phyloP scores from a whole-genome alignment of 2,888 invertebrate genomes.

The Leistus spinibarbis region DNA sequence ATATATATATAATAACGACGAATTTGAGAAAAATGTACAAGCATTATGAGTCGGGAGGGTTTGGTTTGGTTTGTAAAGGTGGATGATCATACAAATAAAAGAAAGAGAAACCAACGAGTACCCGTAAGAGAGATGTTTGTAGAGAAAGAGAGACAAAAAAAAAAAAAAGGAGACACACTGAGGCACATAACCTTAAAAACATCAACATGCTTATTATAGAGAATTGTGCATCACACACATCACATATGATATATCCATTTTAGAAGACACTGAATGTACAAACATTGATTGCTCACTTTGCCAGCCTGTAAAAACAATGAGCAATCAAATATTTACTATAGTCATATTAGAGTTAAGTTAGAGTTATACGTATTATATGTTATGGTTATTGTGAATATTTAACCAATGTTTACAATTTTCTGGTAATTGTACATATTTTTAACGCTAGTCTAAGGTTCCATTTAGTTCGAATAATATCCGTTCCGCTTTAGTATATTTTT shows the following conservation, averaged over 20 bases:
- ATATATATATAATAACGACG: too few species aligned
- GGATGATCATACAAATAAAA: not conserved
- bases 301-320: conserved; percentile 21
- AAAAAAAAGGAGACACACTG: not conserved
- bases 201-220: conserved; percentile 1
- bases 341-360: too few species aligned
- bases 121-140: not conserved
- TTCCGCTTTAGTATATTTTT: too few species aligned
- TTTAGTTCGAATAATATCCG: too few species aligned
- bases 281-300: conserved; percentile 20
- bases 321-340: conserved; percentile 9
- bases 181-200: conserved; percentile 4
- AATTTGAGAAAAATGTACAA: not conserved
- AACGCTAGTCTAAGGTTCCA: not conserved
- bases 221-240: conserved; percentile 2
- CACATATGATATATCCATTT: not conserved
- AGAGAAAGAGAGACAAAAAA: not conserved
- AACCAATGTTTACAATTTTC: not conserved
- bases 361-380: too few species aligned
- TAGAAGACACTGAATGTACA: conserved; percentile 15
- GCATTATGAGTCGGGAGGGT: not conserved
- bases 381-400: not conserved
- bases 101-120: not conserved
- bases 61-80: not conserved
- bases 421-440: not conserved